Percentiles rank a stretch among this genome's conserved stretches.
phyloP scores from a whole-genome alignment of 53 echinoderm and acorn worm species.

The Temnopleurus reevesii region DNA sequence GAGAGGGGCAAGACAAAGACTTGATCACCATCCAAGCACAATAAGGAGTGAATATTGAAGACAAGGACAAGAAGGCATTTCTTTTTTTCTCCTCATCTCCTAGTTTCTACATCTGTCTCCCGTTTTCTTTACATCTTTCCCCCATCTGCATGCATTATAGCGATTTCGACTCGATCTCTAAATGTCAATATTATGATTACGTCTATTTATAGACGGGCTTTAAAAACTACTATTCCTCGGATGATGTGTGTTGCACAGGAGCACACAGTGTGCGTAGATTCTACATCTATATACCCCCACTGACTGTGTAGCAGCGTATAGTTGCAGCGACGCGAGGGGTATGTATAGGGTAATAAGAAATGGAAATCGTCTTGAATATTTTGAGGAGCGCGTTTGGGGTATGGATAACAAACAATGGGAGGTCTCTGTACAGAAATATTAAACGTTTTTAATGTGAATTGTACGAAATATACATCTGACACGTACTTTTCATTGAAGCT shows the following conservation, averaged over 20 bases:
- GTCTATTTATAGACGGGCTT: slow-evolving; percentile 52
- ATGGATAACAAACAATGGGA: too few relatives aligned
- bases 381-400: background rate
- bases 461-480: too few relatives aligned
- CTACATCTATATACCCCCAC: background rate
- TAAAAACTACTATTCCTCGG: slow-evolving; percentile 27
- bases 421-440: too few relatives aligned
- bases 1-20: background rate
- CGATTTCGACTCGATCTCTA: slow-evolving; percentile 49
- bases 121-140: background rate
- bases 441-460: too few relatives aligned
- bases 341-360: background rate
- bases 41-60: background rate
- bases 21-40: background rate
- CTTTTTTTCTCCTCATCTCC: background rate
- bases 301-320: background rate
- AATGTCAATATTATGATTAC: slow-evolving; percentile 60
- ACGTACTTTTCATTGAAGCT: too few relatives aligned
- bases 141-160: slow-evolving; percentile 50
- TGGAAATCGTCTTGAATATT: background rate
- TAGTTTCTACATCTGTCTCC: background rate
- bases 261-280: background rate
- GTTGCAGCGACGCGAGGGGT: background rate
- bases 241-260: background rate
- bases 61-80: background rate